Conservation (phyloP, 2,113 vertebrate genomes). For the Pelvicachromis taeniatus region DNA sequence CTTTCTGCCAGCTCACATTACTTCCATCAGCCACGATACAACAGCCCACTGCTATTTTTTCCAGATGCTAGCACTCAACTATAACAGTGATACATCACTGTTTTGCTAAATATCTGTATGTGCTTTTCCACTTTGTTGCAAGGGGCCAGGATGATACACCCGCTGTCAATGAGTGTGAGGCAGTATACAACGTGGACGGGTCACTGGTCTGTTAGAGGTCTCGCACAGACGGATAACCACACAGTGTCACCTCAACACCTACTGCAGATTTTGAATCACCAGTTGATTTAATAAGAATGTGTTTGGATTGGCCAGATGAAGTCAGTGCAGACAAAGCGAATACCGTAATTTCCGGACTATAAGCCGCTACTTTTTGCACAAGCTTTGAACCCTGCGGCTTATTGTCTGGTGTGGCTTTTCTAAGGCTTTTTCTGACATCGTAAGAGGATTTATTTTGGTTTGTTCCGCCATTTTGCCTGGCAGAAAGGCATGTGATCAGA, state of each 20-base stretch:
- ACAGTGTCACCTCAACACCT: background rate
- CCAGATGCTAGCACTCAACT: background rate
- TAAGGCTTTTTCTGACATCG: no score
- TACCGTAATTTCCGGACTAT: no score
- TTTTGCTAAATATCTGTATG: background rate
- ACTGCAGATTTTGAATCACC: rapidly evolving
- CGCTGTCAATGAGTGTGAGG: background rate
- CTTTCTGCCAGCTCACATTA: background rate
- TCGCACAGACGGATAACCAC: background rate
- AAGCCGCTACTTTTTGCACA: no score
- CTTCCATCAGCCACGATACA: background rate
- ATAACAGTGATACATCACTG: background rate
- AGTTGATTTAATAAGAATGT: background rate
- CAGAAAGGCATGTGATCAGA: no score
- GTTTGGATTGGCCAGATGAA: background rate
- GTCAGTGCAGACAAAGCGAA: background rate
- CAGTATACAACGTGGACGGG: background rate
- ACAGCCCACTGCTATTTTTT: background rate
- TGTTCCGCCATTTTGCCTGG: no score
- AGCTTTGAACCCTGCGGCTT: no score
- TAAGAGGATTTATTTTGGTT: no score
- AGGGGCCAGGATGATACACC: background rate
- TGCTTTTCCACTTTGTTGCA: background rate
- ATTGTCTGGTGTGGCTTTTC: no score
- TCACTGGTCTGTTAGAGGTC: background rate